These are phyloP conservation scores for Neuroterus valhalla DNA, from an alignment of 1,140 invertebrate species.

Conservation along the genomic window DNA sequence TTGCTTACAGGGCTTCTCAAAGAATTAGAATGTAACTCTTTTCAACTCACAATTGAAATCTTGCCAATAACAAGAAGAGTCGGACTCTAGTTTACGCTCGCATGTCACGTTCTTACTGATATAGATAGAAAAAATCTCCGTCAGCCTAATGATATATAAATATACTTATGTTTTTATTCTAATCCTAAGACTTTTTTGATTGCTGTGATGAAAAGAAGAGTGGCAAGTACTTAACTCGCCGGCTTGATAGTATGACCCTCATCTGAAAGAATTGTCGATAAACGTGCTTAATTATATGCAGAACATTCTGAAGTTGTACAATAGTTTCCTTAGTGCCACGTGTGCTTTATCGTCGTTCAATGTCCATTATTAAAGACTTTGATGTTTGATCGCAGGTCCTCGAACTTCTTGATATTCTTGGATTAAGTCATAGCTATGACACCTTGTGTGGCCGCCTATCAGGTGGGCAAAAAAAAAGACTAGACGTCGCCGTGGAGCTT, in stretches of 20 bases:
- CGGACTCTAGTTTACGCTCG: too few relatives aligned
- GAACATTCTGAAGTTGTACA: background rate
- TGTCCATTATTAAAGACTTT: constrained; percentile 20
- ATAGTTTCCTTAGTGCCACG: background rate
- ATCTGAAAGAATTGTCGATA: constrained; percentile 2
- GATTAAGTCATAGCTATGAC: constrained; percentile 77
- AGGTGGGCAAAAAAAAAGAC: constrained; percentile 83
- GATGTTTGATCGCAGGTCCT: constrained; percentile 63
- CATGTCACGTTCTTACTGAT: background rate
- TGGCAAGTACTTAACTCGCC: background rate
- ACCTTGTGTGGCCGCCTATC: constrained; percentile 79
- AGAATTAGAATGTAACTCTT: too few relatives aligned
- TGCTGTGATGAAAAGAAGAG: too few relatives aligned
- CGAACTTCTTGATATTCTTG: constrained; percentile 79
- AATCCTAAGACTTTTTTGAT: background rate
- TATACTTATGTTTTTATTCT: constrained; percentile 6
- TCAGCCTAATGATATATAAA: background rate
- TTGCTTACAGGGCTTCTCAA: too few relatives aligned
- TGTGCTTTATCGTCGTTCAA: background rate
- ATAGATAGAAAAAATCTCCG: background rate
- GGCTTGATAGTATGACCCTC: constrained; percentile 15
- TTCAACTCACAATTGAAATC: too few relatives aligned
- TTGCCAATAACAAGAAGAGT: too few relatives aligned
- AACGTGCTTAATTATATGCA: constrained; percentile 22
- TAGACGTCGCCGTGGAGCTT: constrained; percentile 82